A percentile compares a stretch with the other conserved stretches of the same genome.
Conservation (phyloP, 2,888 invertebrate species). For the Eupithecia subfuscata region DNA sequence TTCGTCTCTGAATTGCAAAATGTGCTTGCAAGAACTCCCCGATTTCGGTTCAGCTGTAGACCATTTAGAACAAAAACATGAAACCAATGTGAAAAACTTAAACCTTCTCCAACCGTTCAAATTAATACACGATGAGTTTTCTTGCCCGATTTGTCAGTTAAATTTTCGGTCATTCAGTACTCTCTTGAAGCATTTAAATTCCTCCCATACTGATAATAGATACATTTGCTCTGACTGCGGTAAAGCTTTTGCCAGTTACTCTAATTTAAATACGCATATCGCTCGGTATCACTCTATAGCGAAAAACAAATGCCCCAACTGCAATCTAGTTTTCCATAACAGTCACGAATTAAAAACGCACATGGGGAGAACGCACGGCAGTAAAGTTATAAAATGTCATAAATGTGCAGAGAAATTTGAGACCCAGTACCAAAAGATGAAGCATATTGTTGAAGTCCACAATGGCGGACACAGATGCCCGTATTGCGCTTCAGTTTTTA, state of each 20-base stretch:
- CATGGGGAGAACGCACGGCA: constrained; percentile 30
- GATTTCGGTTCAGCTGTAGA: constrained; percentile 30
- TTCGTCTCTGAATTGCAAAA: constrained; percentile 37
- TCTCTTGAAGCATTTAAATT: constrained; percentile 31
- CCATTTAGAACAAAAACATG: constrained; percentile 42
- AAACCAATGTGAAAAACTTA: constrained; percentile 29
- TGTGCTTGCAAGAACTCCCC: constrained; percentile 32
- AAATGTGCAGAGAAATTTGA: constrained; percentile 67
- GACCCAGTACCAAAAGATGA: constrained; percentile 62
- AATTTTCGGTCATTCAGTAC: constrained; percentile 34
- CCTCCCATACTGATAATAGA: constrained; percentile 24
- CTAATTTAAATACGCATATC: constrained; percentile 26
- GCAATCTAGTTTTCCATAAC: constrained; percentile 23
- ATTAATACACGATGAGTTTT: constrained; percentile 36
- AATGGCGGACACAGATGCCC: constrained; percentile 65
- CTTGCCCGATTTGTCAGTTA: constrained; percentile 29
- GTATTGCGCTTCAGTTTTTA: constrained; percentile 65
- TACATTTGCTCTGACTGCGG: constrained; percentile 38
- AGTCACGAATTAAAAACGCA: constrained; percentile 23
- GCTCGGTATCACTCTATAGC: constrained; percentile 18
- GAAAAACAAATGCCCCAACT: constrained; percentile 29
- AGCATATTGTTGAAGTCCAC: constrained; percentile 63
- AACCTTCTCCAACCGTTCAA: constrained; percentile 30
- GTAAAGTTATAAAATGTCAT: constrained; percentile 51
- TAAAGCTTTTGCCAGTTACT: constrained; percentile 19